These are phyloP conservation scores for Coecobrya sp. DNA, from an alignment of 2,888 invertebrate species.

Conservation along the genomic window DNA sequence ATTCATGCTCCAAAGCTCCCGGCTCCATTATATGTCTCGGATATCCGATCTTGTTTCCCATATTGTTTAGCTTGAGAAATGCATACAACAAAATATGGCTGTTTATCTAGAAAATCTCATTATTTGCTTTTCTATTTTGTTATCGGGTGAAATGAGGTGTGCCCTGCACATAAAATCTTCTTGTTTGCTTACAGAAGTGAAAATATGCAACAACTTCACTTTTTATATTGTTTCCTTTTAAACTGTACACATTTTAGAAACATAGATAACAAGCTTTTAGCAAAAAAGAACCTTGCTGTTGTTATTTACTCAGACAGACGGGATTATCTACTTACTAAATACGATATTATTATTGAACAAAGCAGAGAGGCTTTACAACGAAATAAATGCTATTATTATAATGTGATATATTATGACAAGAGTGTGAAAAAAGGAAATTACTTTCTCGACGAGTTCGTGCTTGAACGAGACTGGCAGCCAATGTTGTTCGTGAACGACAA, in stretches of 20 bases:
- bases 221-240: too few species aligned
- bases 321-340: too few species aligned
- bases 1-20: conserved; percentile 88
- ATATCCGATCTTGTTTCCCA: conserved; percentile 89
- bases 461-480: conserved; percentile 89
- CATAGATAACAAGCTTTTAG: too few species aligned
- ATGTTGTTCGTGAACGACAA: conserved; percentile 88
- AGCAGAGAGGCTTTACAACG: background rate
- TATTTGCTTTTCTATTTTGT: background rate
- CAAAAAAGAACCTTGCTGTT: too few species aligned
- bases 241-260: too few species aligned
- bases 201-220: too few species aligned
- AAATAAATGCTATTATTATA: background rate
- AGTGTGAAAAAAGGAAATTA: conserved; percentile 80
- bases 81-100: background rate
- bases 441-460: conserved; percentile 89
- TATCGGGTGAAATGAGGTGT: too few species aligned
- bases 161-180: too few species aligned
- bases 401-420: background rate
- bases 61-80: conserved; percentile 87
- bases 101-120: background rate
- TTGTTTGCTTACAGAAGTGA: too few species aligned
- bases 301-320: too few species aligned
- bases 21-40: conserved; percentile 89
- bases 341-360: too few species aligned